phyloP scores from a whole-genome alignment of 2,888 invertebrate genomes.

The Drosophila mulleri region DNA sequence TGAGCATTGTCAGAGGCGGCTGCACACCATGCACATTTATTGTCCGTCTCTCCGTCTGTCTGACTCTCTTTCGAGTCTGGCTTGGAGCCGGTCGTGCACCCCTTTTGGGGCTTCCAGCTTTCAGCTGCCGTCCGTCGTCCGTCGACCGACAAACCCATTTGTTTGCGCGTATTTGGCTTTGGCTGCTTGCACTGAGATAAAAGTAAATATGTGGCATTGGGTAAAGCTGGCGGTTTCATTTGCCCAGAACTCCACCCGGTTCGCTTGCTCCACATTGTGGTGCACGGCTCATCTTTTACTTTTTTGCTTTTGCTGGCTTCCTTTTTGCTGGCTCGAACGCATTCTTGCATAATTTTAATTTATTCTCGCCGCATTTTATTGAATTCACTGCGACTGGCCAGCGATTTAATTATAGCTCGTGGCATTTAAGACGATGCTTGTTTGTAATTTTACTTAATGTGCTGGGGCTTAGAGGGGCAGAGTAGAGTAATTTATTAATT shows the following conservation, averaged over 20 bases:
- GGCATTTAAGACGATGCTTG: background rate
- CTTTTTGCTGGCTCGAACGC: slow-evolving; percentile 32
- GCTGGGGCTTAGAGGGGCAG: too few species aligned
- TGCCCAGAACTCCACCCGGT: slow-evolving; percentile 38
- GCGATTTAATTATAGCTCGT: slow-evolving; percentile 37
- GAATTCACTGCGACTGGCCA: slow-evolving; percentile 40
- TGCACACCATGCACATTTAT: slow-evolving; percentile 61
- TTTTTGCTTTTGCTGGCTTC: background rate
- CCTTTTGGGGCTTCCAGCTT: background rate
- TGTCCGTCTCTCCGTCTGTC: slow-evolving; percentile 65
- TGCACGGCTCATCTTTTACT: slow-evolving; percentile 3
- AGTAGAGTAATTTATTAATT: background rate
- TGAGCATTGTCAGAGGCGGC: slow-evolving; percentile 60
- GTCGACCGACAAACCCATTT: slow-evolving; percentile 62
- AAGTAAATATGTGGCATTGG: slow-evolving; percentile 80
- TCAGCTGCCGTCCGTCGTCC: background rate
- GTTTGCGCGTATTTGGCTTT: slow-evolving; percentile 73
- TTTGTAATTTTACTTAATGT: background rate
- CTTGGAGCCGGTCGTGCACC: slow-evolving; percentile 35
- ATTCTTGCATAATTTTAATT: slow-evolving; percentile 71
- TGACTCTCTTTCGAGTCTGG: slow-evolving; percentile 30
- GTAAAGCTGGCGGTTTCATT: slow-evolving; percentile 63
- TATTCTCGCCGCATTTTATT: slow-evolving; percentile 64
- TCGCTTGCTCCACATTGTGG: slow-evolving; percentile 24
- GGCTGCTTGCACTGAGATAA: slow-evolving; percentile 72